These are phyloP conservation scores for Goniozus legneri DNA, from an alignment of 1,140 invertebrate species.

Conservation along the genomic window DNA sequence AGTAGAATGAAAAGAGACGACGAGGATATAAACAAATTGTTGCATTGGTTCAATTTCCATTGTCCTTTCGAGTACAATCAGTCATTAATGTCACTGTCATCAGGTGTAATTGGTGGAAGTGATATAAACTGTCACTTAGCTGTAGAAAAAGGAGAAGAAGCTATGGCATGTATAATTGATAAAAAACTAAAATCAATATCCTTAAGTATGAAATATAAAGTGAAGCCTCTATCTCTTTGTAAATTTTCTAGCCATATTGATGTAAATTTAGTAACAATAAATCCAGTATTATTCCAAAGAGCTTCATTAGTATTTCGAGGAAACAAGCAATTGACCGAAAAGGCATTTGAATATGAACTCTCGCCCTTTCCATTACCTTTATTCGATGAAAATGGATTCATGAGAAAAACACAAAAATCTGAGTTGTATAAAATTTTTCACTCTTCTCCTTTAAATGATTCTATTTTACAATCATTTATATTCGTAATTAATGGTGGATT, in stretches of 20 bases:
- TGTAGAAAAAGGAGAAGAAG: constrained; percentile 32
- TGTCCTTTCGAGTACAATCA: no score
- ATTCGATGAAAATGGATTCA: constrained; percentile 25
- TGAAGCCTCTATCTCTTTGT: constrained; percentile 32
- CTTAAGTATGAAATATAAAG: constrained; percentile 36
- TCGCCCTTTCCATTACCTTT: constrained; percentile 25
- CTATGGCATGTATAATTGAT: constrained; percentile 17
- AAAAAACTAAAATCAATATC: constrained; percentile 32
- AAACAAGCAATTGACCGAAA: constrained; percentile 18
- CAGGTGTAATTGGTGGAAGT: no score
- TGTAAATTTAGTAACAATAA: constrained; percentile 21
- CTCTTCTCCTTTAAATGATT: no score
- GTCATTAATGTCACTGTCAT: no score
- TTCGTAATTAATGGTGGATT: constrained; percentile 20
- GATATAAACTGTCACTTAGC: constrained; percentile 46
- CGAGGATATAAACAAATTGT: constrained; percentile 34
- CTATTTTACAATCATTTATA: no score
- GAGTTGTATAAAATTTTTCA: no score
- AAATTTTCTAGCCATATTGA: constrained; percentile 34
- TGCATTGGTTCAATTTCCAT: constrained; percentile 33
- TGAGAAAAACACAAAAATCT: no score
- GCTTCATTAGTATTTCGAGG: constrained; percentile 17
- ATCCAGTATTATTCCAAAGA: constrained; percentile 25
- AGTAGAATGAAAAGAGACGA: constrained; percentile 38
- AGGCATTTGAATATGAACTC: constrained; percentile 26